These are phyloP conservation scores for Nylanderia fulva DNA, from an alignment of 1,140 invertebrate genomes.

Conservation along the genomic window DNA sequence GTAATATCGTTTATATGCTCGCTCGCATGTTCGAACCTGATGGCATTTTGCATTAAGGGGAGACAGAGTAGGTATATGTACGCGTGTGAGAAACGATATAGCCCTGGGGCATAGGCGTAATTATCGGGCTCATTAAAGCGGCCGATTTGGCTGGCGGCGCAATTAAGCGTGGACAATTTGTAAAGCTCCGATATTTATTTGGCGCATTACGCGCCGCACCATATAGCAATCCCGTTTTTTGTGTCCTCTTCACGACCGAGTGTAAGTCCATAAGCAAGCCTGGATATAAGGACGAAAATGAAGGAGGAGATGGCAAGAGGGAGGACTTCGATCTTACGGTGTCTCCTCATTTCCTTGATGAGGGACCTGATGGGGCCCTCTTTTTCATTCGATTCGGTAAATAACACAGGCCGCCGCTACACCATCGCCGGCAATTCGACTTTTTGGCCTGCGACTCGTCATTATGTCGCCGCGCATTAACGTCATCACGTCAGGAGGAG, in stretches of 20 bases:
- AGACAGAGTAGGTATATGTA: not conserved
- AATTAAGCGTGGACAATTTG: constrained; percentile 41
- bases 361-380: constrained; percentile 57
- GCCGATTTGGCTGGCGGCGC: constrained; percentile 35
- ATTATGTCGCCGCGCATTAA: constrained; percentile 61
- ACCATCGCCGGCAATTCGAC: constrained; percentile 44
- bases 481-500: constrained; percentile 38
- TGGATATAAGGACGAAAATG: not conserved
- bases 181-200: constrained; percentile 51
- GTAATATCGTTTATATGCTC: not conserved
- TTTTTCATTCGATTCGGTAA: constrained; percentile 74
- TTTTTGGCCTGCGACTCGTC: constrained; percentile 62
- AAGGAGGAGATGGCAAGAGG: constrained; percentile 16
- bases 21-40: not conserved
- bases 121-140: constrained; percentile 43
- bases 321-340: constrained; percentile 40
- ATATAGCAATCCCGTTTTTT: constrained; percentile 28
- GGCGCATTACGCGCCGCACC: constrained; percentile 15
- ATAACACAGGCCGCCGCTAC: constrained; percentile 41
- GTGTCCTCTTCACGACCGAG: not conserved
- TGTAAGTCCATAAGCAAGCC: not conserved
- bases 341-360: constrained; percentile 60
- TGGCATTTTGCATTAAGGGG: constrained; percentile 13
- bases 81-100: constrained; percentile 33
- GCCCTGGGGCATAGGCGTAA: constrained; percentile 22